These are phyloP conservation scores for Pantherophis vulpinus DNA, from an alignment of 2,797 vertebrate species.

Conservation along the genomic window DNA sequence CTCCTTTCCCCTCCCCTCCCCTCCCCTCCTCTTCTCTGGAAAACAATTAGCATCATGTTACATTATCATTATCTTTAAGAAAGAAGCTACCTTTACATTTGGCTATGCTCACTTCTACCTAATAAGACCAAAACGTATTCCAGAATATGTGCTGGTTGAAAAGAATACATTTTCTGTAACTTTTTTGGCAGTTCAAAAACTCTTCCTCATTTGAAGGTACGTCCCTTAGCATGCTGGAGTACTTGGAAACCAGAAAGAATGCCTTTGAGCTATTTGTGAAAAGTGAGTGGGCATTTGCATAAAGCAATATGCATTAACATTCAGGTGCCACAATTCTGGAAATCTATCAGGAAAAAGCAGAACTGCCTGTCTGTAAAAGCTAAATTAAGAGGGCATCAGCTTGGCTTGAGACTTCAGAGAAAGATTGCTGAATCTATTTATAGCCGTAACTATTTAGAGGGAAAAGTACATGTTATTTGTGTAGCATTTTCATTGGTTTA, in stretches of 20 bases:
- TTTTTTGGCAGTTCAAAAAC: slow-evolving; percentile 1
- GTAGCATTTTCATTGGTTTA: slow-evolving; percentile 78
- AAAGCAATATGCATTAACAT: slow-evolving; percentile 25
- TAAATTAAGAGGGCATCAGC: slow-evolving; percentile 19
- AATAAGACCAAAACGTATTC: not conserved
- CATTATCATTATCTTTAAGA: not conserved
- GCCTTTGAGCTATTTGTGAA: slow-evolving; percentile 27
- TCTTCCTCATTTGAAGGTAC: slow-evolving; percentile 11
- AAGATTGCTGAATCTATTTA: slow-evolving; percentile 64
- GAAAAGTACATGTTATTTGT: slow-evolving; percentile 65
- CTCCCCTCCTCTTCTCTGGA: no score
- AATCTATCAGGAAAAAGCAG: slow-evolving; percentile 43
- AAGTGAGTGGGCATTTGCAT: not conserved
- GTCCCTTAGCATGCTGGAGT: slow-evolving; percentile 47
- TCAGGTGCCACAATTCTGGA: slow-evolving; percentile 48
- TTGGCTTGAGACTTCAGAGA: slow-evolving; percentile 49
- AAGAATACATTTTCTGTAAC: slow-evolving; percentile 24
- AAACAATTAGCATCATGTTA: not conserved
- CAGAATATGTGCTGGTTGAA: slow-evolving; percentile 33
- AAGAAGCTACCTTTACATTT: not conserved
- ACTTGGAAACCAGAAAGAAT: slow-evolving; percentile 41
- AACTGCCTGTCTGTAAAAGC: not conserved
- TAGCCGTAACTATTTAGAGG: slow-evolving; percentile 54
- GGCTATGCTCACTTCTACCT: not conserved
- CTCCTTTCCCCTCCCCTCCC: no score